Percentiles rank a stretch among this genome's conserved stretches.
Evolutionary conservation across 2,113 vertebrate species (phyloP).

Genomic region (Sphaerodactylus townsendi): DNA sequence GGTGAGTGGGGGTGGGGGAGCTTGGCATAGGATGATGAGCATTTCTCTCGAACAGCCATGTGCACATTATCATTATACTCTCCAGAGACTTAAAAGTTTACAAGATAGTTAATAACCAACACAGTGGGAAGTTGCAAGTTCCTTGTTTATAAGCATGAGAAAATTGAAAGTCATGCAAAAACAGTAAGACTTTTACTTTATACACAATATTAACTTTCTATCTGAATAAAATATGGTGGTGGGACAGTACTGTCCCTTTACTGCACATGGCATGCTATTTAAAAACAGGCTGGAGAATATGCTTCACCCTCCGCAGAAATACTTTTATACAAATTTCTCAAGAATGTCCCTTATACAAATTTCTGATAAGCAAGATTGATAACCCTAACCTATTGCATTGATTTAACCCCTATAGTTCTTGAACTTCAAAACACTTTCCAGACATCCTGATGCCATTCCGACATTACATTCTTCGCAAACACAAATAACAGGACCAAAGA

Average conservation of each 20-base stretch:
- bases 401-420: not conserved
- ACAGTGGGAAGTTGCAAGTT: not conserved
- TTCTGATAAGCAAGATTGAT: not conserved
- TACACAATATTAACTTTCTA: slow-evolving; percentile 45
- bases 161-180: slow-evolving; percentile 10
- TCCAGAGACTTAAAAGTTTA: not conserved
- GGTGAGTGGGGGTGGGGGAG: not conserved
- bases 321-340: no score
- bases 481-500: not conserved
- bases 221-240: slow-evolving; percentile 22
- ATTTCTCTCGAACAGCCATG: not conserved
- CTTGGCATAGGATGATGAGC: not conserved
- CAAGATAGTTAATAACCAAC: not conserved
- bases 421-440: slow-evolving; percentile 55
- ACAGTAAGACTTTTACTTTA: slow-evolving; percentile 25
- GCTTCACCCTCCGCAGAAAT: not conserved
- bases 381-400: not conserved
- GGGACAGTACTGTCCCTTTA: slow-evolving; percentile 21
- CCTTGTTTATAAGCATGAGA: slow-evolving; percentile 2
- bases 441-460: not conserved
- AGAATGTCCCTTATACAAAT: not conserved
- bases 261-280: not conserved
- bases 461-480: not conserved
- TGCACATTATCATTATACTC: rapidly evolving
- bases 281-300: not conserved